These are phyloP conservation scores for Morone saxatilis DNA, from an alignment of 2,113 vertebrate genomes.

Conservation along the genomic window DNA sequence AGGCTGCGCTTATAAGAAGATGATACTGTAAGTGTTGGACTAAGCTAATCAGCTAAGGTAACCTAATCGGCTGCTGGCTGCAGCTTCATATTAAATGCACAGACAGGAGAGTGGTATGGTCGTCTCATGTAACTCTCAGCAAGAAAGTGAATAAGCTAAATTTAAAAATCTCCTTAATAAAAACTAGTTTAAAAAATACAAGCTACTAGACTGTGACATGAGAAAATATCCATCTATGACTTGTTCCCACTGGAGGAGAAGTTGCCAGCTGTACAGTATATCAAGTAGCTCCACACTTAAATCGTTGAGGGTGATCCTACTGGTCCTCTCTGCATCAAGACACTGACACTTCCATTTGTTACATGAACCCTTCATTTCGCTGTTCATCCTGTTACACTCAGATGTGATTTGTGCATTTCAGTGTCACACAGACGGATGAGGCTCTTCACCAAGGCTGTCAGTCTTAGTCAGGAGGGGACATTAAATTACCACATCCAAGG, in stretches of 20 bases:
- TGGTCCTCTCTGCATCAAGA: constrained; percentile 23
- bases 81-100: neutral
- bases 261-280: constrained; percentile 15
- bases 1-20: no score
- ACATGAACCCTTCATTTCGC: constrained; percentile 52
- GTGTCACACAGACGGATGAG: constrained; percentile 66
- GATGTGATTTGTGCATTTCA: constrained; percentile 66
- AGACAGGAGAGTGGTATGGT: neutral
- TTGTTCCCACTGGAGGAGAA: neutral
- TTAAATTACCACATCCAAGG: constrained; percentile 71
- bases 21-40: no score
- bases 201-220: neutral
- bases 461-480: constrained; percentile 47
- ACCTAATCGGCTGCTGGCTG: neutral
- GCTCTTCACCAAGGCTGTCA: constrained; percentile 54
- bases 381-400: constrained; percentile 40
- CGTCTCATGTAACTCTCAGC: neutral
- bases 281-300: constrained; percentile 16
- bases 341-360: constrained; percentile 47
- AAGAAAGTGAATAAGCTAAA: neutral
- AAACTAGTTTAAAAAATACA: neutral
- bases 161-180: constrained; percentile 1
- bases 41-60: neutral
- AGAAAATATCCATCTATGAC: constrained; percentile 5
- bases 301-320: constrained; percentile 24